These are phyloP conservation scores for Rhopalosiphum maidis DNA, from an alignment of 1,140 invertebrate species.

Conservation along the genomic window DNA sequence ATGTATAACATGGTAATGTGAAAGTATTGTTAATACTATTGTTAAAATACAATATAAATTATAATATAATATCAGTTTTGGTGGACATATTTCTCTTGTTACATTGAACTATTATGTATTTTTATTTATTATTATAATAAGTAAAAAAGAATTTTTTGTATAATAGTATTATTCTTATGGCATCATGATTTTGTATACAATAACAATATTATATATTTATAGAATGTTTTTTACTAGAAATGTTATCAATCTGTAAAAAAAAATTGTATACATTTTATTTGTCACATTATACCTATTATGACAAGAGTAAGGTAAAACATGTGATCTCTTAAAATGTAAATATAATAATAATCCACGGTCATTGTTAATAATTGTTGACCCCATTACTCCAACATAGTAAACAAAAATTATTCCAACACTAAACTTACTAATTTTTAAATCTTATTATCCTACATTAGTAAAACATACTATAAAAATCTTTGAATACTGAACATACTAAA, in stretches of 20 bases:
- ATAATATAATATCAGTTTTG: background rate
- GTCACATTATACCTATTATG: background rate
- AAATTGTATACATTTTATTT: background rate
- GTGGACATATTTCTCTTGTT: background rate
- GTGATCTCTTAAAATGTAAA: background rate
- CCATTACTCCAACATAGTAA: no score
- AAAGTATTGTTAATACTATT: background rate
- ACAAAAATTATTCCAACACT: no score
- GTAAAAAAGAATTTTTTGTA: background rate
- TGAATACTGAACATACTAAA: no score
- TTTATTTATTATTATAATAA: background rate
- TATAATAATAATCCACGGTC: background rate
- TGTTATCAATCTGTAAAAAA: background rate
- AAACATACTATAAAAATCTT: no score
- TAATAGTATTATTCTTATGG: background rate
- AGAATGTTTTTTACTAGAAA: background rate
- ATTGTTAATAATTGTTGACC: background rate
- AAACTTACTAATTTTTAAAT: no score
- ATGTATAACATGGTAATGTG: no score
- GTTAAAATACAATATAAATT: background rate
- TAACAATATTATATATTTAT: background rate
- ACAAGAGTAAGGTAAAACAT: background rate
- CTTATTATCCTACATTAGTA: no score
- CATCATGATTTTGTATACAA: background rate
- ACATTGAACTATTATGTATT: background rate